Percentiles rank a stretch among this genome's conserved stretches.
These are phyloP conservation scores for Danaus chrysippus DNA, from an alignment of 2,888 invertebrate genomes.

Conservation along the genomic window DNA sequence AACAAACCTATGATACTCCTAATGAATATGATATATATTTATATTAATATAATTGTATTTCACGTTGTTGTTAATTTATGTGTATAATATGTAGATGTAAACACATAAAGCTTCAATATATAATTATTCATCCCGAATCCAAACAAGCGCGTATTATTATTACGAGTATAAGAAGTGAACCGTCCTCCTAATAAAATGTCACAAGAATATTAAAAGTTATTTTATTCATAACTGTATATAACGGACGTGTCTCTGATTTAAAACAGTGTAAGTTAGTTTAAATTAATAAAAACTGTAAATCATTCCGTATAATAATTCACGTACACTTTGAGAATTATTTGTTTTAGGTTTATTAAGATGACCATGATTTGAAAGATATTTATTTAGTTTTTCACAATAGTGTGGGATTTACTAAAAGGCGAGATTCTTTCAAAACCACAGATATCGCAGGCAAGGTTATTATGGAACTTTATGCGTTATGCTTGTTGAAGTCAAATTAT, in stretches of 20 bases:
- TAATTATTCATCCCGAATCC: background rate
- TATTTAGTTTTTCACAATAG: background rate
- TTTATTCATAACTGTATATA: constrained; percentile 1
- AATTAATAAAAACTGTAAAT: constrained; percentile 36
- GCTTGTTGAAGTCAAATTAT: no score
- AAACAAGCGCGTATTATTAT: no score
- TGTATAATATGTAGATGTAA: background rate
- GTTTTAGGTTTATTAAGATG: constrained; percentile 12
- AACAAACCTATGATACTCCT: no score
- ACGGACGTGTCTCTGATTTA: constrained; percentile 1
- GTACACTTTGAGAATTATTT: constrained; percentile 38
- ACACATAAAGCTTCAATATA: background rate
- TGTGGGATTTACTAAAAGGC: no score
- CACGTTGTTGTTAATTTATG: background rate
- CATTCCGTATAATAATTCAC: constrained; percentile 38
- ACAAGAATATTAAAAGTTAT: background rate
- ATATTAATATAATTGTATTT: background rate
- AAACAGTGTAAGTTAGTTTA: background rate
- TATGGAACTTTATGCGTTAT: no score
- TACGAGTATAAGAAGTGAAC: no score
- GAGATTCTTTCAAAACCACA: no score
- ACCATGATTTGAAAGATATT: constrained; percentile 13
- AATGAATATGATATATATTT: no score
- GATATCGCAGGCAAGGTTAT: no score
- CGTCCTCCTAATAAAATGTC: background rate